Percentiles rank a stretch among this genome's conserved stretches.
These are phyloP conservation scores for Myanophis thanlyinensis DNA, from an alignment of 2,113 vertebrate species.

Conservation along the genomic window DNA sequence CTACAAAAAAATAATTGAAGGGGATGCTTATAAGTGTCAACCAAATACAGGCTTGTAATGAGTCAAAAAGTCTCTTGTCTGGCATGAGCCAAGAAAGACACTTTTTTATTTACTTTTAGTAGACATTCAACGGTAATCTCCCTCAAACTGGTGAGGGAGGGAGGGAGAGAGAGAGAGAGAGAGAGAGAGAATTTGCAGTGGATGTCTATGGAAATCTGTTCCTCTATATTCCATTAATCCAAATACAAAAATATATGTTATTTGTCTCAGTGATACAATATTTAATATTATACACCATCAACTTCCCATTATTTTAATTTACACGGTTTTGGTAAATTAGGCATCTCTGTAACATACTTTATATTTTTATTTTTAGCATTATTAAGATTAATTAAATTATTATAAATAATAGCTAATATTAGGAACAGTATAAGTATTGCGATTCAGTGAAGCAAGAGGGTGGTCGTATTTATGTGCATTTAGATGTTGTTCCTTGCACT, in stretches of 20 bases:
- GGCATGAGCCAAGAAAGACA: neutral
- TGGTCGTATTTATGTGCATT: neutral
- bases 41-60: neutral
- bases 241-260: neutral
- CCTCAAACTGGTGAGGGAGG: neutral
- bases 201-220: neutral
- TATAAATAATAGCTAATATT: neutral
- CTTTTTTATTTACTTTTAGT: neutral
- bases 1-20: neutral
- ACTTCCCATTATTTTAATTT: neutral
- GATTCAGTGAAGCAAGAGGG: neutral
- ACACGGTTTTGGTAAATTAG: neutral
- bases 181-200: neutral
- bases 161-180: no score
- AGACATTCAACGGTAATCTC: neutral
- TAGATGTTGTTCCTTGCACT: neutral
- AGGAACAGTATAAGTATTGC: neutral
- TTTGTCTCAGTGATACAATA: neutral
- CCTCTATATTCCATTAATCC: neutral
- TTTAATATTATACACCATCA: neutral
- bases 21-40: neutral
- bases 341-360: neutral
- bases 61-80: neutral
- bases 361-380: neutral
- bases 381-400: neutral